Base-by-base conservation (phyloP, 1,140 invertebrate genomes). In the Drosophila repletoides region DNA sequence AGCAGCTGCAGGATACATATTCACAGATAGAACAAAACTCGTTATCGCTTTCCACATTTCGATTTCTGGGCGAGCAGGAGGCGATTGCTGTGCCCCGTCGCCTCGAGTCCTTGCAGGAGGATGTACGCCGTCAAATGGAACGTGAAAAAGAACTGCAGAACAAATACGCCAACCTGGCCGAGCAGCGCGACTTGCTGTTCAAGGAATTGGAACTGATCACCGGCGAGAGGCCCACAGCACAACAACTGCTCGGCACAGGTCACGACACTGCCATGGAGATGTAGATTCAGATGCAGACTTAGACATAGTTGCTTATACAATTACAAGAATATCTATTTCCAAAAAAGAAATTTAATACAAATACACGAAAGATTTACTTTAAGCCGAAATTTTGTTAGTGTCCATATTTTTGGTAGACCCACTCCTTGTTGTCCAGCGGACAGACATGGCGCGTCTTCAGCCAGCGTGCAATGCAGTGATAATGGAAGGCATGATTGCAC, bases 401-500 rank as follows among this genome's bases (percentile, higher is more conserved):
- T 1, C 86, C 69, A 55, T 94, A 98, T 95, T 99, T 99, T 91
- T 99, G 98, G 29, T 68, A 81, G 17, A 99, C 98, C 98, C 98
- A 99, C 92, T 99, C 98, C 91, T 98, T 95, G 91, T 99, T 99
- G 90, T 99, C 98, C 52, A 99, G 91, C 2, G 98, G 98, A 91
- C 98, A 99, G 7, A 99, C 98, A 92, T 99, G 98, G 74, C 98
- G 93, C 55, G 98, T 99, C 92, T 99, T 99, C 53, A 99, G 93
- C 98, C 98, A 99, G 70, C 98, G 94, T 33, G 98, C 98, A 89
- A 99, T 99, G 91, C 98, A 99, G 90, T 99, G 98, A 91, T 99
- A 99, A 90, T 99, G 98, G 91, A 99, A 99, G 58, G 98, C 98
- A 93, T 99, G 98, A 94, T 99, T 99, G 90, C 98, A 99, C 58